These are phyloP conservation scores for Moxostoma hubbsi DNA, from an alignment of 2,797 vertebrate species.

Conservation along the genomic window DNA sequence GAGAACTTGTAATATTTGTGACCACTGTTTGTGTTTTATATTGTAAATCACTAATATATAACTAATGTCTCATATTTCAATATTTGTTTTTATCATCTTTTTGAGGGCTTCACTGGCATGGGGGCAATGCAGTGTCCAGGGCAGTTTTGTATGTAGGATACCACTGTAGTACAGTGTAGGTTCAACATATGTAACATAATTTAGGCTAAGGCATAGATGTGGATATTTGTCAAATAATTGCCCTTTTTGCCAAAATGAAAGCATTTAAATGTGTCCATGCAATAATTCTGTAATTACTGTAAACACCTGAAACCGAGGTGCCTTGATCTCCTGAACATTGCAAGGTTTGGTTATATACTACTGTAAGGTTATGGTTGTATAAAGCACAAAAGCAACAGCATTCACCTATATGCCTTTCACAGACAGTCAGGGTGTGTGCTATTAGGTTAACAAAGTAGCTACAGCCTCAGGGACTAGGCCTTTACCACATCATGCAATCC, in stretches of 20 bases:
- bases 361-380: conserved; percentile 42
- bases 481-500: conserved; percentile 49
- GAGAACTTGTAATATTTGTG: conserved; percentile 61
- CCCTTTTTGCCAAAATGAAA: conserved; percentile 28
- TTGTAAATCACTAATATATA: conserved; percentile 59
- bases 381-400: conserved; percentile 47
- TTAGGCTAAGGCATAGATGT: conserved; percentile 38
- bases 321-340: conserved; percentile 40
- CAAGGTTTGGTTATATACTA: background rate
- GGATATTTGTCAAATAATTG: conserved; percentile 36
- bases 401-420: conserved; percentile 69
- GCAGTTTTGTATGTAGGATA: conserved; percentile 15
- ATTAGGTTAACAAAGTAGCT: conserved; percentile 45
- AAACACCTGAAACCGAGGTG: conserved; percentile 44
- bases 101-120: conserved; percentile 34
- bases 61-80: conserved; percentile 58
- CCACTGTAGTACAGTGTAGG: conserved; percentile 30
- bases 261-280: conserved; percentile 22
- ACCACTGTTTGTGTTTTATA: conserved; percentile 71
- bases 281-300: conserved; percentile 37
- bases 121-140: background rate
- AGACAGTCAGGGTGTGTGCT: conserved; percentile 47
- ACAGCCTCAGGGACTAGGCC: conserved; percentile 66
- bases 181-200: conserved; percentile 26
- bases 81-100: conserved; percentile 41